Base-by-base conservation (phyloP, 2,797 vertebrate species). In the Lacerta agilis region DNA sequence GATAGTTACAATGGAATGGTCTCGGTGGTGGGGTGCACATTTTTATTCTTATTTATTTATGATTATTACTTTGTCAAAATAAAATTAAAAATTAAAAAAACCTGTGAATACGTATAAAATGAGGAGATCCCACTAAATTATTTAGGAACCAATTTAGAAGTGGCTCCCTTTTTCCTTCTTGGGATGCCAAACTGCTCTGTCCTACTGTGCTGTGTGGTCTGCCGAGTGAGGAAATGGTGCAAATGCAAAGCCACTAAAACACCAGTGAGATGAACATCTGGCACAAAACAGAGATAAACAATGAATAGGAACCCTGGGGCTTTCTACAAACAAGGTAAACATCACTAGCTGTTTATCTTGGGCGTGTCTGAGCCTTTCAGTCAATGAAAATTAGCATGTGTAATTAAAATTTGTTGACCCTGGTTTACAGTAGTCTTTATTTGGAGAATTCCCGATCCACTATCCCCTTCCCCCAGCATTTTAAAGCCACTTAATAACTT, bases 311-410 rank as follows among this genome's bases (percentile, higher is more conserved):
- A 77, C 81, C 92, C 66, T 87, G 86, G 61, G 15, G 66, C 43
- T 83, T 92, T 87, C 38, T 45, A 84, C 23, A 91, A 85, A 84
- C 36, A 88, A 84, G 33, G 3, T 18, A 91, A 90, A 13, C 4
- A 55, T 43, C 45, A 90, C 73, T 38, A 91, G 3, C 23, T 61
- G 49, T 66, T 66, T 33, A 38, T 64, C 82, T 20, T 58, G 61
- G 85, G 81, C 41, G 43, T 86, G 1, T 18, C 69, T 13, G 38
- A 71, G 15, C 23, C 84, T 73, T 81, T 71, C 90, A 4, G 0
- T 80, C 87, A 3, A 25, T 36, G 87, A 79, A 49, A 83, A 8
- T 49, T 36, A 88, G 3, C 5, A 85, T 61, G 27, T 27, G 13
- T n/a, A 73, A 29, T 66, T 64, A 55, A 23, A 64, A 88, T 82